These are phyloP conservation scores for Pachypsylla venusta DNA, from an alignment of 1,140 invertebrate species.

Conservation along the genomic window DNA sequence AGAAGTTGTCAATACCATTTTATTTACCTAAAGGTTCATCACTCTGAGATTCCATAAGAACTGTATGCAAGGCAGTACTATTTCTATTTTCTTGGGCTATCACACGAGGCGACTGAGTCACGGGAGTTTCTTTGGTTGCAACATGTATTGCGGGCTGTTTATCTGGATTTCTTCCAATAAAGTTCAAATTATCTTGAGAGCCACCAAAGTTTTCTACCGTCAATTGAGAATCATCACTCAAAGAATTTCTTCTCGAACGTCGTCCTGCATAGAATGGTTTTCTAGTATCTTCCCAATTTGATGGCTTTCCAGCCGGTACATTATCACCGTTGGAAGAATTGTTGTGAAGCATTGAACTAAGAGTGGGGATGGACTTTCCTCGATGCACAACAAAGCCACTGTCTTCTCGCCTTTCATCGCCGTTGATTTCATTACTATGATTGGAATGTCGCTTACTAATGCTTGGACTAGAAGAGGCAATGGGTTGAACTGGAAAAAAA, in stretches of 20 bases:
- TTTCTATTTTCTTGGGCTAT: conserved; percentile 17
- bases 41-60: not conserved
- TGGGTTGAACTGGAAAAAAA: conserved; percentile 33
- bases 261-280: conserved; percentile 59
- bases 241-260: conserved; percentile 64
- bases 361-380: conserved; percentile 56
- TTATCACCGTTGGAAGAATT: conserved; percentile 34
- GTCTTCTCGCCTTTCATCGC: not conserved
- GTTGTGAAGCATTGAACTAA: conserved; percentile 43
- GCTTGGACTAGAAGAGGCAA: conserved; percentile 25
- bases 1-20: no score
- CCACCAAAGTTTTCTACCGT: conserved; percentile 83
- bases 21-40: conserved; percentile 3
- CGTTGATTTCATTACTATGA: not conserved
- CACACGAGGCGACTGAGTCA: conserved; percentile 2
- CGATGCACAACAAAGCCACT: conserved; percentile 57
- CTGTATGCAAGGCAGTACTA: conserved; percentile 7
- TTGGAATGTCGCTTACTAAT: conserved; percentile 6
- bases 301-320: conserved; percentile 56
- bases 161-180: conserved; percentile 53
- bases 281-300: conserved; percentile 61
- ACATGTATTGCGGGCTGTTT: conserved; percentile 49
- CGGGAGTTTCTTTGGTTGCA: conserved; percentile 24
- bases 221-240: conserved; percentile 72
- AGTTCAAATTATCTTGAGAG: conserved; percentile 43